A percentile compares a stretch with the other conserved stretches of the same genome.
These are phyloP conservation scores for Thecocarcelia acutangulata DNA, from an alignment of 2,888 invertebrate genomes.

Conservation along the genomic window DNA sequence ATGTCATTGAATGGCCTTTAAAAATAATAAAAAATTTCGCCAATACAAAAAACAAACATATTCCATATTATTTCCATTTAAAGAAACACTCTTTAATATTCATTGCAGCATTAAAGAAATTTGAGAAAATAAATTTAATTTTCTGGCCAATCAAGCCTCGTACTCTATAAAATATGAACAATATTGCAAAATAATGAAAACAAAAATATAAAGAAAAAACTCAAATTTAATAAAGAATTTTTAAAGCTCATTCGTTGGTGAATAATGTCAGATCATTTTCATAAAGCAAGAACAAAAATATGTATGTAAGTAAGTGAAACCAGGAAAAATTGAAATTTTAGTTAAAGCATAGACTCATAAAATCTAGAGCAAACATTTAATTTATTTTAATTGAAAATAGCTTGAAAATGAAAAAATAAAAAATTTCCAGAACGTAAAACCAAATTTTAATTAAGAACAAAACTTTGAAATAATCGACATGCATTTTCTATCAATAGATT, in stretches of 20 bases:
- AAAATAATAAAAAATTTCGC: no score
- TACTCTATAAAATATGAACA: neutral
- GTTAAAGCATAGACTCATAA: no score
- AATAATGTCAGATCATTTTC: slow-evolving; percentile 54
- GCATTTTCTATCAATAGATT: slow-evolving; percentile 26
- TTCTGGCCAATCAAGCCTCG: neutral
- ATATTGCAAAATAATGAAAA: slow-evolving; percentile 8
- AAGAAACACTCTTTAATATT: no score
- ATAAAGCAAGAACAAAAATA: slow-evolving; percentile 11
- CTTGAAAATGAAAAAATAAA: slow-evolving; percentile 1
- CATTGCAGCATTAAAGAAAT: neutral
- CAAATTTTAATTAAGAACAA: slow-evolving; percentile 34
- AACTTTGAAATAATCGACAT: slow-evolving; percentile 6
- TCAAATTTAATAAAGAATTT: slow-evolving; percentile 61
- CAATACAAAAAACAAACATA: no score
- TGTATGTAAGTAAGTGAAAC: no score
- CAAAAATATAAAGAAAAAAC: slow-evolving; percentile 24
- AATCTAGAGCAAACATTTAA: no score
- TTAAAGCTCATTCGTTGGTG: slow-evolving; percentile 43
- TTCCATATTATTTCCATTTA: no score
- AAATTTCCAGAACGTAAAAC: neutral
- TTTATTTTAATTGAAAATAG: no score
- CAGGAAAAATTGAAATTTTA: no score
- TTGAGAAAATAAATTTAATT: neutral
- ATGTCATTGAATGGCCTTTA: no score